Conservation (phyloP, 1,140 invertebrate species). For the Coboldia fuscipes region DNA sequence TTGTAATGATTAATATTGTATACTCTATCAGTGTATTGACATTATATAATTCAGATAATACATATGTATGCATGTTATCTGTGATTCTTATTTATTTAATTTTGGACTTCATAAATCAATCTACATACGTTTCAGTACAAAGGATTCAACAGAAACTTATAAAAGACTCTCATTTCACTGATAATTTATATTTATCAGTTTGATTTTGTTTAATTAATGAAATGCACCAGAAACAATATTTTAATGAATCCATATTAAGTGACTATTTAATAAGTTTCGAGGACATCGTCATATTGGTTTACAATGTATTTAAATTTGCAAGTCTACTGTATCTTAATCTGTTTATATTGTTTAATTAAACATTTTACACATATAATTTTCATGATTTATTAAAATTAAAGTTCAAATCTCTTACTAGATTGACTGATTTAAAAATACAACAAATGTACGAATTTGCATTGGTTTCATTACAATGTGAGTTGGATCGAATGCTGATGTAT, state of each 20-base stretch:
- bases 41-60: too few relatives aligned
- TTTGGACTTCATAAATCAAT: too few relatives aligned
- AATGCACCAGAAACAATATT: too few relatives aligned
- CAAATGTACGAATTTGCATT: constrained; percentile 4
- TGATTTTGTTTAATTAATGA: too few relatives aligned
- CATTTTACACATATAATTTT: background rate
- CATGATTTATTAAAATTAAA: background rate
- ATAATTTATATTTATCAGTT: too few relatives aligned
- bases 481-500: background rate
- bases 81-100: too few relatives aligned
- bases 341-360: background rate
- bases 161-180: too few relatives aligned
- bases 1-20: too few relatives aligned
- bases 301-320: background rate
- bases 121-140: too few relatives aligned
- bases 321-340: background rate
- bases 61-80: too few relatives aligned
- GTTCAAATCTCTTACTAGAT: background rate
- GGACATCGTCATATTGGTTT: background rate
- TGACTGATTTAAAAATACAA: background rate
- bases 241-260: background rate
- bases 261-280: background rate
- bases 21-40: too few relatives aligned
- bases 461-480: constrained; percentile 1
- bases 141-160: too few relatives aligned